Conservation (phyloP, 2,888 invertebrate genomes). For the Allophyes oxyacanthae region DNA sequence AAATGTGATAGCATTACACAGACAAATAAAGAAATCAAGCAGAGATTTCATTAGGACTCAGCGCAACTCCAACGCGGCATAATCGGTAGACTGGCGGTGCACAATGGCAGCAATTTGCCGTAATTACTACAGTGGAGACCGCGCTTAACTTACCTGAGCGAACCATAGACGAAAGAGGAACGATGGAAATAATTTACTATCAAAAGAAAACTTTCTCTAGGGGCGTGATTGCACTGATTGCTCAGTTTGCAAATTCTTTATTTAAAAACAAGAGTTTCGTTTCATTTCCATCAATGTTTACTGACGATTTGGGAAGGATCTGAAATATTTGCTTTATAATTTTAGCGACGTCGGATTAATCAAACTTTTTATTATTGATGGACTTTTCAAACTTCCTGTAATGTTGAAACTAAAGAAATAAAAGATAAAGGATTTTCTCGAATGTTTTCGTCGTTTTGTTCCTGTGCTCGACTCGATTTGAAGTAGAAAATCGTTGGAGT, state of each 20-base stretch:
- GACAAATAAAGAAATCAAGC: slow-evolving; percentile 52
- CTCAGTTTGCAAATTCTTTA: slow-evolving; percentile 40
- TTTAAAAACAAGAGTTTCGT: slow-evolving; percentile 2
- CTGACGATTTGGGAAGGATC: not conserved
- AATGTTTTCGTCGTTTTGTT: slow-evolving; percentile 34
- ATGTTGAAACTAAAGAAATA: slow-evolving; percentile 29
- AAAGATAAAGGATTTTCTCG: slow-evolving; percentile 29
- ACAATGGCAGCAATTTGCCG: slow-evolving; percentile 82
- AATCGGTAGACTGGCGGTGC: slow-evolving; percentile 58
- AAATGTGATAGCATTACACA: slow-evolving; percentile 29
- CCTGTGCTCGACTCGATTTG: slow-evolving; percentile 42
- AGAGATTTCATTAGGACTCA: slow-evolving; percentile 51
- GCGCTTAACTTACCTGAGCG: slow-evolving; percentile 59
- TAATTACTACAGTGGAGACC: slow-evolving; percentile 71
- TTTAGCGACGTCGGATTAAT: slow-evolving; percentile 7
- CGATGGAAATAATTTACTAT: slow-evolving; percentile 41
- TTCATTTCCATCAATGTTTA: slow-evolving; percentile 12
- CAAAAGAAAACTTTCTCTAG: slow-evolving; percentile 49
- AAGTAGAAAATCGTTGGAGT: slow-evolving; percentile 46
- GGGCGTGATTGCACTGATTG: slow-evolving; percentile 24
- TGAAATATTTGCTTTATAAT: slow-evolving; percentile 2
- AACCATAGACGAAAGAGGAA: slow-evolving; percentile 39
- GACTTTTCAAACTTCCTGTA: slow-evolving; percentile 15
- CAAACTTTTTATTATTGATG: slow-evolving; percentile 2
- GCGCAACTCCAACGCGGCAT: slow-evolving; percentile 43